Evolutionary conservation across 2,797 vertebrate genomes (phyloP).

Genomic region (Takifugu rubripes): DNA sequence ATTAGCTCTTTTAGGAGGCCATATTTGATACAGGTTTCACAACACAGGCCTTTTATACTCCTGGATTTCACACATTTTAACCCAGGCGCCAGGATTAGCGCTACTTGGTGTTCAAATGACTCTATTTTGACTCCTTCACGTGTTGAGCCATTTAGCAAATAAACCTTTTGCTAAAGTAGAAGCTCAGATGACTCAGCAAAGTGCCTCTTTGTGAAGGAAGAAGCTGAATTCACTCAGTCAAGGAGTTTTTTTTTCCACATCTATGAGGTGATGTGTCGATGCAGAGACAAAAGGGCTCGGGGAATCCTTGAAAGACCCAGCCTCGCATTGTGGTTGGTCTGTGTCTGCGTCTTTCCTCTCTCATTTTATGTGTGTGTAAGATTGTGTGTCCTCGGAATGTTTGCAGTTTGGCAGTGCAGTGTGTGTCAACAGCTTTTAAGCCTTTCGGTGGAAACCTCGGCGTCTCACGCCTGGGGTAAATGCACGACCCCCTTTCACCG

Average conservation of each 20-base stretch:
- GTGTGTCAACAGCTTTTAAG: not conserved
- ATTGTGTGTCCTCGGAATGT: not conserved
- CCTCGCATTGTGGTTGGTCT: too few relatives aligned
- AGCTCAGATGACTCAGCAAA: conserved; percentile 17
- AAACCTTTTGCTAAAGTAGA: conserved; percentile 4
- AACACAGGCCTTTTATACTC: conserved; percentile 15
- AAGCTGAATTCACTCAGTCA: too few relatives aligned
- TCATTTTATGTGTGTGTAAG: not conserved
- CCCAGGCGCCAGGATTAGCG: conserved; percentile 40
- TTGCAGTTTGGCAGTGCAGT: too few relatives aligned
- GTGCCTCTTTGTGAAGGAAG: not conserved
- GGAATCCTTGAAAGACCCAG: too few relatives aligned
- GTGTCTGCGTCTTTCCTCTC: not conserved
- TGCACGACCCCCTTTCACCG: not conserved
- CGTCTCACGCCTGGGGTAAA: conserved; percentile 1
- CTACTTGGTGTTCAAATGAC: conserved; percentile 29
- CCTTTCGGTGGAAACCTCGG: conserved; percentile 36
- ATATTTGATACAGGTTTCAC: conserved; percentile 40
- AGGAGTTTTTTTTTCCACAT: too few relatives aligned
- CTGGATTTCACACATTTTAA: conserved; percentile 37
- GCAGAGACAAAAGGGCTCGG: too few relatives aligned
- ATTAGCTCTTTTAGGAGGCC: conserved; percentile 15
- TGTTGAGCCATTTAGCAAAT: conserved; percentile 9
- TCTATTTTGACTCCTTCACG: conserved; percentile 41
- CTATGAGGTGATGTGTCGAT: too few relatives aligned